Evolutionary conservation across 2,888 invertebrate species (phyloP).

Genomic region (Ennomos quercinarius): DNA sequence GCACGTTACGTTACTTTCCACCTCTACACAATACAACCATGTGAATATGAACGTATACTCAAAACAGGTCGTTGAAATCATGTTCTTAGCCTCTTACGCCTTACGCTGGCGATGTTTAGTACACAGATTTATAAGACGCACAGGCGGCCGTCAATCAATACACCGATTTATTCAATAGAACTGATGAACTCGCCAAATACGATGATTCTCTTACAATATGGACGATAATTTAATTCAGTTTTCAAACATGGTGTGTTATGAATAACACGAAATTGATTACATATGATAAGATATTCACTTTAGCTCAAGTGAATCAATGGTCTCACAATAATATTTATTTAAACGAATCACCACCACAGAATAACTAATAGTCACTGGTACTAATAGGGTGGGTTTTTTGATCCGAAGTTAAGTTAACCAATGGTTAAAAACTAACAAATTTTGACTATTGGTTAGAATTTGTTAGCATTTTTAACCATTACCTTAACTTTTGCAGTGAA

Average conservation of each 20-base stretch:
- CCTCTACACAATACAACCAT: conserved; percentile 18
- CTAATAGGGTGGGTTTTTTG: no score
- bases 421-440: no score
- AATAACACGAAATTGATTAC: conserved; percentile 8
- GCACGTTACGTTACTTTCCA: conserved; percentile 45
- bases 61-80: conserved; percentile 36
- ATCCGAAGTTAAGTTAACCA: no score
- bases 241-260: conserved; percentile 9
- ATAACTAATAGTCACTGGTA: no score
- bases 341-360: conserved; percentile 1
- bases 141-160: conserved; percentile 11
- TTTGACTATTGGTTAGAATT: no score
- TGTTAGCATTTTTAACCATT: no score
- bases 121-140: conserved; percentile 2
- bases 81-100: neutral
- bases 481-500: no score
- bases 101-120: conserved; percentile 7
- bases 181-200: conserved; percentile 8
- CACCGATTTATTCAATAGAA: conserved; percentile 4
- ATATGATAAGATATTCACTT: conserved; percentile 3
- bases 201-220: conserved; percentile 7
- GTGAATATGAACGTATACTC: conserved; percentile 33
- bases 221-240: neutral
- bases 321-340: no score
- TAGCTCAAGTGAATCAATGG: neutral